These are phyloP conservation scores for Pelosia muscerda DNA, from an alignment of 2,888 invertebrate species.

Conservation along the genomic window DNA sequence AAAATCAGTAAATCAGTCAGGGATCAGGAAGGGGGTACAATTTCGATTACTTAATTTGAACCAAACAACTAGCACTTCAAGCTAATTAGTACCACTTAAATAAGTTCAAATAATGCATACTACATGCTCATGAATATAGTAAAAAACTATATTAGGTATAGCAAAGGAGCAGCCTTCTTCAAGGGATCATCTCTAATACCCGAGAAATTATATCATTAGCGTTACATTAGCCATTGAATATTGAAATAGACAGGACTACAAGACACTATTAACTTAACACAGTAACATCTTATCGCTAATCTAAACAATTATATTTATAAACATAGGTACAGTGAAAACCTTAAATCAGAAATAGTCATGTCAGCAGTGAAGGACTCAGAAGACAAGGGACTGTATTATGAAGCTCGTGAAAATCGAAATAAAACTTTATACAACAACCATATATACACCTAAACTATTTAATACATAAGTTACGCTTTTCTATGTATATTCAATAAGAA, in stretches of 20 bases:
- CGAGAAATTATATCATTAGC: background rate
- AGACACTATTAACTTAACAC: slow-evolving; percentile 34
- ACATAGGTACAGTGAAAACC: slow-evolving; percentile 10
- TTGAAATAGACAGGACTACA: slow-evolving; percentile 26
- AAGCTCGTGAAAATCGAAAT: background rate
- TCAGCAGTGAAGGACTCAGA: background rate
- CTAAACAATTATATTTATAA: slow-evolving; percentile 4
- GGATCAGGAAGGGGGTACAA: too few relatives aligned
- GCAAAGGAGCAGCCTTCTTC: background rate
- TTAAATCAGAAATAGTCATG: slow-evolving; percentile 3
- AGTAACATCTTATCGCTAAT: slow-evolving; percentile 17
- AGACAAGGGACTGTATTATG: background rate
- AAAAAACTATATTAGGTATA: slow-evolving; percentile 5
- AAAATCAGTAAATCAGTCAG: too few relatives aligned
- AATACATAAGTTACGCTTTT: background rate
- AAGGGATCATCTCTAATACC: background rate
- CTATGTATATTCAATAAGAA: slow-evolving; percentile 26
- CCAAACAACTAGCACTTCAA: too few relatives aligned
- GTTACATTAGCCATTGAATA: slow-evolving; percentile 10
- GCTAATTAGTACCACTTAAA: too few relatives aligned
- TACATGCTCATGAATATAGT: background rate
- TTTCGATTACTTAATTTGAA: too few relatives aligned
- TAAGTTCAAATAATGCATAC: too few relatives aligned
- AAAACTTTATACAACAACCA: slow-evolving; percentile 7
- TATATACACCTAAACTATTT: slow-evolving; percentile 18